Evolutionary conservation across 2,888 invertebrate genomes (phyloP).

Genomic region (Epistrophe grossulariae): DNA sequence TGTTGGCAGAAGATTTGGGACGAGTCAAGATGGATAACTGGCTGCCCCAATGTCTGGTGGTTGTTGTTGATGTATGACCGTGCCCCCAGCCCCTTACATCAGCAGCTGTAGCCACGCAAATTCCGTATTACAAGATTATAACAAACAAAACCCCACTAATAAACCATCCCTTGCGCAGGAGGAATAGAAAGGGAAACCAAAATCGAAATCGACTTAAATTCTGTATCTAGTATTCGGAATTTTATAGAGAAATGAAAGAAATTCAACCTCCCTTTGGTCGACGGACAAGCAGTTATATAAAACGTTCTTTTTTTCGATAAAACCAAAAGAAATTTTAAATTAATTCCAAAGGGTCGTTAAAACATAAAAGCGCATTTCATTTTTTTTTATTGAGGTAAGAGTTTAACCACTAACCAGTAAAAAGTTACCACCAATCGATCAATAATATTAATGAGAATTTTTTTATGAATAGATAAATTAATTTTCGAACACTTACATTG

Average conservation of each 20-base stretch:
- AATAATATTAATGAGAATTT: slow-evolving; percentile 44
- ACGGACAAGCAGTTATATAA: slow-evolving; percentile 55
- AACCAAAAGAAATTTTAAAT: slow-evolving; percentile 16
- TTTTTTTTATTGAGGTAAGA: background rate
- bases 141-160: background rate
- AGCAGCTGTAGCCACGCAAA: background rate
- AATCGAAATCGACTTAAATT: slow-evolving; percentile 47
- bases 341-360: background rate
- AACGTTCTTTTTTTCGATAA: slow-evolving; percentile 28
- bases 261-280: slow-evolving; percentile 6
- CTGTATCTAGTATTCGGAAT: slow-evolving; percentile 58
- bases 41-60: slow-evolving; percentile 59
- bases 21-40: slow-evolving; percentile 2
- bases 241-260: slow-evolving; percentile 16
- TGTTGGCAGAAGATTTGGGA: slow-evolving; percentile 27
- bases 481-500: slow-evolving; percentile 79
- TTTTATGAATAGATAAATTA: slow-evolving; percentile 13
- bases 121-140: slow-evolving; percentile 16
- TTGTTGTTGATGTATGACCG: slow-evolving; percentile 21
- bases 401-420: background rate
- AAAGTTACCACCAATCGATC: slow-evolving; percentile 38
- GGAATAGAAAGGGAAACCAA: slow-evolving; percentile 19
- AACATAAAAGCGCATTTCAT: slow-evolving; percentile 1
- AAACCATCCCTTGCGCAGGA: slow-evolving; percentile 63
- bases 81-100: background rate